These are phyloP conservation scores for Xestoiulus laeticollis DNA, from an alignment of 2,888 invertebrate genomes.

Conservation along the genomic window DNA sequence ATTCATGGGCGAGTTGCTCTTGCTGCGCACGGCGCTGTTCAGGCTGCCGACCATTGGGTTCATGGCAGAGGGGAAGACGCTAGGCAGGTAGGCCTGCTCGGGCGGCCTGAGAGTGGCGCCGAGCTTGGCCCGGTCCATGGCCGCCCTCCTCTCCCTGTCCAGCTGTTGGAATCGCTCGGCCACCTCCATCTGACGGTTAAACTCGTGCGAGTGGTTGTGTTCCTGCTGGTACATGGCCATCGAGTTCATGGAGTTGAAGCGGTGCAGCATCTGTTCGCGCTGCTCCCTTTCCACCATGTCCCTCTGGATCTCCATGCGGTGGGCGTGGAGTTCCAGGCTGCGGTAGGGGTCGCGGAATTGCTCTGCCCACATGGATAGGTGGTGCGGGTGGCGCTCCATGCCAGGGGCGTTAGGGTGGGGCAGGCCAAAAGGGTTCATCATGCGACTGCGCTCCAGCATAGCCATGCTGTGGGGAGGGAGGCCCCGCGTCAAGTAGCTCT, in stretches of 20 bases:
- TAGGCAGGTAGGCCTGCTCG: constrained; percentile 49
- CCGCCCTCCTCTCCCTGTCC: constrained; percentile 55
- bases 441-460: constrained; percentile 55
- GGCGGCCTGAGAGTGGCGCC: constrained; percentile 49
- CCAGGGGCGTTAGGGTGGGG: background rate
- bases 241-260: constrained; percentile 54
- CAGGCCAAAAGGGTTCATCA: constrained; percentile 52
- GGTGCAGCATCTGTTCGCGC: constrained; percentile 55
- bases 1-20: constrained; percentile 56
- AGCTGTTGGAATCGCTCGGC: constrained; percentile 54
- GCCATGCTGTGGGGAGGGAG: constrained; percentile 52
- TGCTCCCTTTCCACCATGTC: constrained; percentile 54
- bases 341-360: constrained; percentile 47
- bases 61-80: constrained; percentile 42
- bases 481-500: constrained; percentile 52
- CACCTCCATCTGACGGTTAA: constrained; percentile 53
- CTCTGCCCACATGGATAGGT: constrained; percentile 34
- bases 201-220: constrained; percentile 51
- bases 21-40: constrained; percentile 50
- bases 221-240: constrained; percentile 53
- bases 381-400: constrained; percentile 50
- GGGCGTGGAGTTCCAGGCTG: constrained; percentile 53
- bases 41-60: constrained; percentile 46
- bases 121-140: constrained; percentile 48
- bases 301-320: constrained; percentile 54